These are phyloP conservation scores for Siderastrea radians DNA, from an alignment of 92 coral and sea anemone species.

Conservation along the genomic window DNA sequence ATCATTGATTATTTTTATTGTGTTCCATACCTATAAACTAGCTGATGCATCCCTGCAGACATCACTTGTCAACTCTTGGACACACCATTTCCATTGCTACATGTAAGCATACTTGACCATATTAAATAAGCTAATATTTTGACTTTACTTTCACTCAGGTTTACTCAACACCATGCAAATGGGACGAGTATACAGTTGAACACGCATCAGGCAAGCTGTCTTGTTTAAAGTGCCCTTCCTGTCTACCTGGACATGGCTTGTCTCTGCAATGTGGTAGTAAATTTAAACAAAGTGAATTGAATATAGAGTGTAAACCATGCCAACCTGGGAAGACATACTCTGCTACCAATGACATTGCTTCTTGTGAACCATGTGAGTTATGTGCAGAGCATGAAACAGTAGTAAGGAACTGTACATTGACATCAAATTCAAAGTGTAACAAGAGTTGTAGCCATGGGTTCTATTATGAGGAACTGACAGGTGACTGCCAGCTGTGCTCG, in stretches of 20 bases:
- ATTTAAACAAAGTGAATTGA: constrained; percentile 10
- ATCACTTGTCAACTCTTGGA: no score
- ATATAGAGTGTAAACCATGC: constrained; percentile 54
- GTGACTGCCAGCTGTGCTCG: constrained; percentile 71
- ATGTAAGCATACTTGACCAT: no score
- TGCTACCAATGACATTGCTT: not conserved
- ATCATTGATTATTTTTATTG: no score
- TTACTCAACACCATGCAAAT: constrained; percentile 11
- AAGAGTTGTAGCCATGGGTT: constrained; percentile 49
- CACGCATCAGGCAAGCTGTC: constrained; percentile 22
- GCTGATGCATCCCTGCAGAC: no score
- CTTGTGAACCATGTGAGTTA: constrained; percentile 65
- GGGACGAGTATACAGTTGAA: constrained; percentile 35
- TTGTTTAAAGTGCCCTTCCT: constrained; percentile 51
- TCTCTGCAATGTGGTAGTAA: constrained; percentile 59
- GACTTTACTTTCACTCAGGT: not conserved
- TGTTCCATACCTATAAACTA: no score
- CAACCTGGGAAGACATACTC: constrained; percentile 61
- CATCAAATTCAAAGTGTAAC: constrained; percentile 53
- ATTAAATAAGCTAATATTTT: no score
- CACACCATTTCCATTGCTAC: no score
- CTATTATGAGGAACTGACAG: constrained; percentile 46
- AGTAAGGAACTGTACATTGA: constrained; percentile 49
- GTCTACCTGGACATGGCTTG: constrained; percentile 62
- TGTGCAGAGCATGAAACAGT: constrained; percentile 57